Evolutionary conservation across 2,113 vertebrate genomes (phyloP).

Genomic region (Triplophysa rosa): DNA sequence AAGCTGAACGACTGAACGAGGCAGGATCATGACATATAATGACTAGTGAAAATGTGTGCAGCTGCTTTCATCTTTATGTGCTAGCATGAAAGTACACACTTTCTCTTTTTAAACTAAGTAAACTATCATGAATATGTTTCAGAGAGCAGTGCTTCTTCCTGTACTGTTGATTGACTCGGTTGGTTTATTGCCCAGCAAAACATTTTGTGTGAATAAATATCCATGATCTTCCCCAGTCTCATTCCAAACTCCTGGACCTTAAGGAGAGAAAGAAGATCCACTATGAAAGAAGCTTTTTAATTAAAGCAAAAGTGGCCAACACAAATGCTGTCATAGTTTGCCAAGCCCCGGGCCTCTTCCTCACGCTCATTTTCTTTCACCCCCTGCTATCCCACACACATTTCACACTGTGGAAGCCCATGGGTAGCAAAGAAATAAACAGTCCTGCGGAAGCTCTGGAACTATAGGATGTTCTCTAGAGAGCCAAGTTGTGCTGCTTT

Average conservation of each 20-base stretch:
- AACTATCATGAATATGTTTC: not conserved
- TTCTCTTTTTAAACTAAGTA: not conserved
- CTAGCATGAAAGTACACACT: not conserved
- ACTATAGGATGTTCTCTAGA: conserved; percentile 28
- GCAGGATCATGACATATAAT: not conserved
- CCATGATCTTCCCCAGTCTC: not conserved
- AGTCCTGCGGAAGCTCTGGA: conserved; percentile 30
- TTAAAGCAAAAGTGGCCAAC: conserved; percentile 36
- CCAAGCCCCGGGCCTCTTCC: conserved; percentile 32
- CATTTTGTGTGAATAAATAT: not conserved
- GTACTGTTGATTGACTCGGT: not conserved
- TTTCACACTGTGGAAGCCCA: conserved; percentile 20
- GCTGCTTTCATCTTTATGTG: not conserved
- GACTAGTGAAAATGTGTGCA: not conserved
- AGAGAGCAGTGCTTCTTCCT: not conserved
- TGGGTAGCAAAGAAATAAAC: conserved; percentile 35
- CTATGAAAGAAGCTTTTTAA: conserved; percentile 40
- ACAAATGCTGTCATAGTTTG: conserved; percentile 40
- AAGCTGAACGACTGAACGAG: too few species aligned
- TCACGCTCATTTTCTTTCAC: conserved; percentile 34
- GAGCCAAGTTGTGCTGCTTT: conserved; percentile 41
- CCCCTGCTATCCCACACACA: conserved; percentile 30
- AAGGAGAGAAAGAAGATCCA: not conserved
- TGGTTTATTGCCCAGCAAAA: conserved; percentile 2
- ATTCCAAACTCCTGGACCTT: not conserved